These are phyloP conservation scores for Alouatta caraya DNA, from an alignment of 2,797 vertebrate genomes.

Conservation along the genomic window DNA sequence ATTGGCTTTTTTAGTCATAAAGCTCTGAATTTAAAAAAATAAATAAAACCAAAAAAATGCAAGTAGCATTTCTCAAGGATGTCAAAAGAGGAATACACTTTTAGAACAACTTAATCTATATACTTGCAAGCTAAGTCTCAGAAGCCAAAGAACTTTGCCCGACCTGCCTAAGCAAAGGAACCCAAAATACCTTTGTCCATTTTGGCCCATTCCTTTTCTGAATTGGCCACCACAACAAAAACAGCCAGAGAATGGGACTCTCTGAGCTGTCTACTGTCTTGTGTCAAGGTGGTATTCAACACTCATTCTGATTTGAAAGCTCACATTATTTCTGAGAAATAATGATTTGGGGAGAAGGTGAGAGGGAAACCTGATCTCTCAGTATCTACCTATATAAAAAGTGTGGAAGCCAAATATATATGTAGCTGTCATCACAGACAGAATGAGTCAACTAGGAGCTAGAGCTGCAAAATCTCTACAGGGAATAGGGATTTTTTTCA, in stretches of 20 bases:
- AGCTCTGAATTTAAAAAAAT: background rate
- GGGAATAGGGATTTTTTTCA: background rate
- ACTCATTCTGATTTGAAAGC: background rate
- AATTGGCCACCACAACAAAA: background rate
- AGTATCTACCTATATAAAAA: background rate
- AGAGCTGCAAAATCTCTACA: background rate
- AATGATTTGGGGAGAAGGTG: background rate
- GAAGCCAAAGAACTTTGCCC: background rate
- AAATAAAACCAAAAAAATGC: background rate
- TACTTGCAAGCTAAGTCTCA: background rate
- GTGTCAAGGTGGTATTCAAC: background rate
- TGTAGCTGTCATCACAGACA: background rate
- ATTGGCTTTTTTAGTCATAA: background rate
- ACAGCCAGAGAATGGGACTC: too few relatives aligned
- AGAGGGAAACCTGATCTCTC: background rate
- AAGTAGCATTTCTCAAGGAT: background rate
- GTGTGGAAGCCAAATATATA: background rate
- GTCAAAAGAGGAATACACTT: background rate
- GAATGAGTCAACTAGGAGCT: background rate
- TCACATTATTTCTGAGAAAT: background rate
- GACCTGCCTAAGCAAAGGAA: background rate
- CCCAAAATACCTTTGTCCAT: background rate
- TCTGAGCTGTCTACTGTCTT: too few relatives aligned
- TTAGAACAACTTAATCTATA: background rate
- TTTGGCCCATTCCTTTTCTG: background rate